Evolutionary conservation across 2,888 invertebrate genomes (phyloP).

Genomic region (Zeuzera pyrina): DNA sequence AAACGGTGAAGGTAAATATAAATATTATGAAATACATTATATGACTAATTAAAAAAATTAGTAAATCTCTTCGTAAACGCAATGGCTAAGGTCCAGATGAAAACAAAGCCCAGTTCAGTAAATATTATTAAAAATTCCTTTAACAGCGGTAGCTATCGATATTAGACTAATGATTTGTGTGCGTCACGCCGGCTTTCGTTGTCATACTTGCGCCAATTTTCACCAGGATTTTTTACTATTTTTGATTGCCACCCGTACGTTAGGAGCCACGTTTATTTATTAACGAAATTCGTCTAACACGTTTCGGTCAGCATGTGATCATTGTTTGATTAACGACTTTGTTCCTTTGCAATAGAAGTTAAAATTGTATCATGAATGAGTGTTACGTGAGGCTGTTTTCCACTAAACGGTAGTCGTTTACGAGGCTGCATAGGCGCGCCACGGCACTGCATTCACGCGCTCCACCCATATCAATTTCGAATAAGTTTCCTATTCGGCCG

Average conservation of each 20-base stretch:
- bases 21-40: too few species aligned
- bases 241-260: constrained; percentile 48
- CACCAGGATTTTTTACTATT: constrained; percentile 51
- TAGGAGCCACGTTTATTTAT: constrained; percentile 68
- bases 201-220: constrained; percentile 69
- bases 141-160: constrained; percentile 56
- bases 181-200: constrained; percentile 49
- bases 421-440: constrained; percentile 64
- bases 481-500: constrained; percentile 65
- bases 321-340: constrained; percentile 20
- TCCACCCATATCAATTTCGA: constrained; percentile 72
- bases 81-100: constrained; percentile 21
- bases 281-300: constrained; percentile 67
- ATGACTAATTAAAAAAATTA: too few species aligned
- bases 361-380: constrained; percentile 17
- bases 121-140: constrained; percentile 68
- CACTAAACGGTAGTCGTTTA: constrained; percentile 44
- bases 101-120: constrained; percentile 47
- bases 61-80: too few species aligned
- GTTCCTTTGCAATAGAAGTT: constrained; percentile 28
- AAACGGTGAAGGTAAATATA: too few species aligned
- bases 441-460: constrained; percentile 52
- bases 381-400: constrained; percentile 32
- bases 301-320: constrained; percentile 23
- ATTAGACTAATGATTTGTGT: constrained; percentile 65